A percentile compares a stretch with the other conserved stretches of the same genome.
phyloP scores from a whole-genome alignment of 2,888 invertebrate species.

The Metopia argyrocephala region DNA sequence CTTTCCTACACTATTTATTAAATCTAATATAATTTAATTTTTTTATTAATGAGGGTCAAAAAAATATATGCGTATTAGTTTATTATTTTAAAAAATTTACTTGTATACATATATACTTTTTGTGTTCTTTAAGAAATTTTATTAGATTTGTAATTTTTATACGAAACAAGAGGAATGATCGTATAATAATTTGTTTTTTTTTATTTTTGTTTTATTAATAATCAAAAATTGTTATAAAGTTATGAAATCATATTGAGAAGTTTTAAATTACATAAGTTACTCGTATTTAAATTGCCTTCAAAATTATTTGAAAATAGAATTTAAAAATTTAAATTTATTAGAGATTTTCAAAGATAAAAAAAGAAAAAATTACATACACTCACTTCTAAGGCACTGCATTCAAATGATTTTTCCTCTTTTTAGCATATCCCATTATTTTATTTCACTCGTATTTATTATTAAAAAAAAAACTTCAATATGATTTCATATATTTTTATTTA shows the following conservation, averaged over 20 bases:
- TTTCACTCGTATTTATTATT: slow-evolving; percentile 13
- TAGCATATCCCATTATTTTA: slow-evolving; percentile 6
- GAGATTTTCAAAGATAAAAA: not conserved
- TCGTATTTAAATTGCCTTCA: not conserved
- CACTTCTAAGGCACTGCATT: slow-evolving; percentile 62
- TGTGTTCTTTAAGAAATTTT: slow-evolving; percentile 51
- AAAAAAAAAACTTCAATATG: slow-evolving; percentile 45
- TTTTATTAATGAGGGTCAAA: slow-evolving; percentile 41
- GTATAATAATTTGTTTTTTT: not conserved
- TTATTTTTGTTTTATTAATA: not conserved
- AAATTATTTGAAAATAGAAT: not conserved
- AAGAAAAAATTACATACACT: slow-evolving; percentile 48
- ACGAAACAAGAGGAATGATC: slow-evolving; percentile 56
- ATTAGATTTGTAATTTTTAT: slow-evolving; percentile 34
- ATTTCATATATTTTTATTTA: slow-evolving; percentile 41
- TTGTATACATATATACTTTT: not conserved
- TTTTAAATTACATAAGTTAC: not conserved
- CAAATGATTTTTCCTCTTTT: slow-evolving; percentile 40
- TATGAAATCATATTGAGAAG: slow-evolving; percentile 61
- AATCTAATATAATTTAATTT: slow-evolving; percentile 1
- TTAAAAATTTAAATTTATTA: not conserved
- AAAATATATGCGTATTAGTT: slow-evolving; percentile 46
- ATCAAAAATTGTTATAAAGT: not conserved
- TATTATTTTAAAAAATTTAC: not conserved
- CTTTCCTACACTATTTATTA: not conserved